phyloP scores from a whole-genome alignment of 2,888 invertebrate species.

The Polyploca ridens region DNA sequence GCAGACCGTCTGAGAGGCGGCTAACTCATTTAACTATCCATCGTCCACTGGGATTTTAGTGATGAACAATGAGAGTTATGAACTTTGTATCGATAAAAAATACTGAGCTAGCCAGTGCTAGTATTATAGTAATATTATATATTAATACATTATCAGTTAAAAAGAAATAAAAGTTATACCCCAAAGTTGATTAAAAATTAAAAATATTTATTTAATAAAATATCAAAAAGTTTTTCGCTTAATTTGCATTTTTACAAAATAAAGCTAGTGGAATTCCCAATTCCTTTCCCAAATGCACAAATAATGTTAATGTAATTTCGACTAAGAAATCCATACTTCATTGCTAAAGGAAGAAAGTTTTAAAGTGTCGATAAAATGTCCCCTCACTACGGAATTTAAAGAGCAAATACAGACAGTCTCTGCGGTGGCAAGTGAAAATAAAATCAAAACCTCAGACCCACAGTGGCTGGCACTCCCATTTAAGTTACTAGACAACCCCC shows the following conservation, averaged over 20 bases:
- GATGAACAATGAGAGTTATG: neutral
- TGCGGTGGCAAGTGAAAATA: constrained; percentile 25
- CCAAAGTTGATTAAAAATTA: no score
- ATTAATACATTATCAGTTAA: no score
- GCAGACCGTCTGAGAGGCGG: constrained; percentile 1
- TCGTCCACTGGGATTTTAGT: constrained; percentile 10
- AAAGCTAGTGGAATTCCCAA: no score
- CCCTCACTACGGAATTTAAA: neutral
- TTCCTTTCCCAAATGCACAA: neutral
- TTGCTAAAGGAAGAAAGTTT: no score
- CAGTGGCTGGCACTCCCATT: constrained; percentile 25
- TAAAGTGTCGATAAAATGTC: neutral
- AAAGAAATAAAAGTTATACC: neutral
- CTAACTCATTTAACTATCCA: constrained; percentile 13
- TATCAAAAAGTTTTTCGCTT: no score
- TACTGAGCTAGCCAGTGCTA: no score
- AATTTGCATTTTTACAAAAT: no score
- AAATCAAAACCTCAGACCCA: constrained; percentile 29
- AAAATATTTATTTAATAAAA: no score
- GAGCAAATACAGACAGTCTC: constrained; percentile 10
- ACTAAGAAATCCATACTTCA: no score
- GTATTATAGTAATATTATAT: no score
- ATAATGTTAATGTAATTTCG: no score
- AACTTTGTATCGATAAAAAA: constrained; percentile 1
- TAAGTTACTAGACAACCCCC: constrained; percentile 1